Evolutionary conservation across 2,888 invertebrate genomes (phyloP), one percentile per base, ranked within the genome.

Genomic region (Ochropleura plecta): DNA sequence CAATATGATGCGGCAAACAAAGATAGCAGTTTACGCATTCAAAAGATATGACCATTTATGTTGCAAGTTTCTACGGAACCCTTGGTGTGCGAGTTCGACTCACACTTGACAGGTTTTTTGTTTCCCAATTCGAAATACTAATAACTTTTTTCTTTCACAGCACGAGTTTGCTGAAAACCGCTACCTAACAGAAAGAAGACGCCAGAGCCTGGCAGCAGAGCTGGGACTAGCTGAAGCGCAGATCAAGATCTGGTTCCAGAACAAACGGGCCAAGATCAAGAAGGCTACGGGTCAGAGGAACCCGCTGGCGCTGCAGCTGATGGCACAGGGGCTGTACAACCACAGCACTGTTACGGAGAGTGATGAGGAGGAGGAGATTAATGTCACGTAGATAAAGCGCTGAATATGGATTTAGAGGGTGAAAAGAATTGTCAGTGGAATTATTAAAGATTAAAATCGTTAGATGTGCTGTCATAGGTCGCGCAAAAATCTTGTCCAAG

Each of bases 221-320:
- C 96, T 99, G 78, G 98, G 98, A 0, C 97, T 99, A 78, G 99
- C 99, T 89, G 99, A 99, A 94, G 99, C 99, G 0, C 99, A 99
- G 96, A 99, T 99, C 93, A 99, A 99, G 97, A 99, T 99, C 93
- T 99, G 99, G 99, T 99, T 99, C 96, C 99, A 99, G 97, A 99
- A 99, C 96, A 99, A 99, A 93, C 97, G 99, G 20, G 99, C 99
- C 82, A 99, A 99, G 96, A 98, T 99, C 93, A 99, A 99, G 97
- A 99, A 99, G 93, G 97, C 98, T 0, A 97, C 97, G 0, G 99
- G 99, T 0, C 98, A 98, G 87, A 97, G 98, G 90, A 98, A 99
- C 94, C 98, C 98, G 0, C 95, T 99, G 73, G 99, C 99, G 0
- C 92, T 99, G 74, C 99, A 99, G 91, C 97, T 99, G 88, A 99